Evolutionary conservation across 2,888 invertebrate species (phyloP), one percentile per base, ranked within the genome.

Genomic region (Apamea crenata): DNA sequence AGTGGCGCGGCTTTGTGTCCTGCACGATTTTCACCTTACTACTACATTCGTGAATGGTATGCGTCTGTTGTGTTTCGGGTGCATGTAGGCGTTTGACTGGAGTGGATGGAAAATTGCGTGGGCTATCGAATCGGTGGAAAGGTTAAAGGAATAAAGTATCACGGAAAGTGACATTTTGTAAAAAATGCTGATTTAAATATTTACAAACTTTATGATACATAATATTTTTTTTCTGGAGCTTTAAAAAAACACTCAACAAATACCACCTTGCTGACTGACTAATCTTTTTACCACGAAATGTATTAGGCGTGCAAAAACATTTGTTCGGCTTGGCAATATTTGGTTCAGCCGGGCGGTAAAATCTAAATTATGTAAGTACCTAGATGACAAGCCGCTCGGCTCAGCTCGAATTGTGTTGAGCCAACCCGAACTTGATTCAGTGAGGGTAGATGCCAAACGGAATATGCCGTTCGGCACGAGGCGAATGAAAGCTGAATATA

Each of bases 1-100:
- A 95, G 95, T 89, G 91, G 85, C 77, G 81, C 82, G 85, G 93
- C 93, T 94, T 94, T 94, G 93, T 93, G 87, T 91, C 91, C 89
- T 78, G 78, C 40, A 71, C 81, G 88, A 89, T 90, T 91, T 92
- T 93, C 89, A 86, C 88, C 89, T 56, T 80, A 74, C 74, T 69
- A 70, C 74, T 83, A 76, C 80, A 82, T 90, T 89, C 86, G 74
- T 82, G 85, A 84, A 79, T 80, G 56, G 74, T 71, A 77, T 74
- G 70, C 71, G 25, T 70, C 18, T 70, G 80, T 94, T 36, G 0
- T 25, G 21, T 78, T 74, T 69, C 16, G n/a, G n/a, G 53, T 65
- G 53, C 61, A 56, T 29, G 67, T 67, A 14, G 12, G 56, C 29
- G 7, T 21, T 18, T 67, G 50, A 50, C 53, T 36, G 8, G 16